Evolutionary conservation across 2,797 vertebrate genomes (phyloP).

Genomic region (Phylloscopus collybita): DNA sequence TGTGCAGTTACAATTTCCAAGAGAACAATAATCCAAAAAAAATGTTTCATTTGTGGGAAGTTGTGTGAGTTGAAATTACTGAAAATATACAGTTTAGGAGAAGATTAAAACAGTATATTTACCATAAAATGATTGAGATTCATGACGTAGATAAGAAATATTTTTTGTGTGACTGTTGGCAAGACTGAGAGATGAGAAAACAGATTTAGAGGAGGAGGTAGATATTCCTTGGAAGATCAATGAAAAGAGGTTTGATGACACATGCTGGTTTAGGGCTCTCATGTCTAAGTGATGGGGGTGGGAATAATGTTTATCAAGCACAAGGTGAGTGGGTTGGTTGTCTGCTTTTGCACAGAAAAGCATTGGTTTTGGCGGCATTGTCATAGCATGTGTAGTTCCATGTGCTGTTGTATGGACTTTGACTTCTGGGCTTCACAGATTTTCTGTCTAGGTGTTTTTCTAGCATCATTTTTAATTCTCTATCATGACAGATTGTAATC

Average conservation of each 20-base stretch:
- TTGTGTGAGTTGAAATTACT: not conserved
- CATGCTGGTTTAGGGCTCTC: not conserved
- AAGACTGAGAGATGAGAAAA: not conserved
- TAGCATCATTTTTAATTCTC: not conserved
- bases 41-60: not conserved
- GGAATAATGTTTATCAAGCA: slow-evolving; percentile 12
- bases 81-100: not conserved
- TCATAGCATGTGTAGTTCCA: not conserved
- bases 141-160: not conserved
- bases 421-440: not conserved
- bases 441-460: not conserved
- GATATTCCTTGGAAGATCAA: slow-evolving; percentile 40
- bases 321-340: slow-evolving; percentile 28
- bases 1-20: not conserved
- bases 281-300: not conserved
- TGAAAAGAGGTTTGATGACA: slow-evolving; percentile 24
- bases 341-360: not conserved
- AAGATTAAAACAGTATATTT: not conserved
- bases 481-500: not conserved
- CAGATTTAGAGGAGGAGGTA: slow-evolving; percentile 63
- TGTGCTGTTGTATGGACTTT: not conserved
- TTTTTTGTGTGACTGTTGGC: not conserved
- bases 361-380: not conserved
- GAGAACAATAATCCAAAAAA: not conserved
- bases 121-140: not conserved